A percentile compares a stretch with the other conserved stretches of the same genome.
Evolutionary conservation across 2,888 invertebrate species (phyloP).

Genomic region (Drosophila monieri): DNA sequence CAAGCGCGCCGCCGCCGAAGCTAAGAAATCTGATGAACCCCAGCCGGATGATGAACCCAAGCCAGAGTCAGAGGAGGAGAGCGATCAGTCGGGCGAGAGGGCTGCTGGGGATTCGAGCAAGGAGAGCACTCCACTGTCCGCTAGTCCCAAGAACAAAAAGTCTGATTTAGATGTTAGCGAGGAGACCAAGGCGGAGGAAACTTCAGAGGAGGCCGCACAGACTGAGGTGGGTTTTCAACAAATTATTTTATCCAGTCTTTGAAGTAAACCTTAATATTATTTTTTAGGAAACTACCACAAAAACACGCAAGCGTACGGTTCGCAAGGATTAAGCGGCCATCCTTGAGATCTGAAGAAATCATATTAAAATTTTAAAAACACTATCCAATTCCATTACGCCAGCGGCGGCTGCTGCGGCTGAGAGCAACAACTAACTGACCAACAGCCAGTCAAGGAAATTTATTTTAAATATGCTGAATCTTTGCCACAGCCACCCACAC

Average conservation of each 20-base stretch:
- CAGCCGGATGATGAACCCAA: conserved; percentile 85
- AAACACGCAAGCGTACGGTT: conserved; percentile 81
- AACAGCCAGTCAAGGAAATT: conserved; percentile 24
- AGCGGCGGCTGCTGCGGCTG: conserved; percentile 19
- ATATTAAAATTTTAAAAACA: conserved; percentile 24
- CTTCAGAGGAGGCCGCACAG: conserved; percentile 68
- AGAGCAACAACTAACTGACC: conserved; percentile 1
- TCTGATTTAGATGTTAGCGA: conserved; percentile 83
- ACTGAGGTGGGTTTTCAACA: conserved; percentile 66
- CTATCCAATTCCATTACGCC: conserved; percentile 40
- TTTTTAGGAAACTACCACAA: conserved; percentile 66
- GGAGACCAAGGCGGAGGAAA: conserved; percentile 52
- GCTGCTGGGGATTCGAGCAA: conserved; percentile 53
- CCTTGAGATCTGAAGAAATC: conserved; percentile 20
- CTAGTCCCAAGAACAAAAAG: conserved; percentile 83
- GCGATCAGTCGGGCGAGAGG: conserved; percentile 37
- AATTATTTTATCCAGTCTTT: background rate
- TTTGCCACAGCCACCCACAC: conserved; percentile 23
- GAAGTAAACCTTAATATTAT: background rate
- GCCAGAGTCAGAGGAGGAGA: conserved; percentile 54
- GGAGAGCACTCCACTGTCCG: conserved; percentile 53
- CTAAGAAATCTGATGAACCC: conserved; percentile 90
- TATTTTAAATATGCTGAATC: conserved; percentile 16
- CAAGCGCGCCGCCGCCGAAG: conserved; percentile 84
- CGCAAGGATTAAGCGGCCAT: conserved; percentile 76